A percentile compares a stretch with the other conserved stretches of the same genome.
Conservation (phyloP, 92 coral and sea anemone genomes). For the Nematostella vectensis region DNA sequence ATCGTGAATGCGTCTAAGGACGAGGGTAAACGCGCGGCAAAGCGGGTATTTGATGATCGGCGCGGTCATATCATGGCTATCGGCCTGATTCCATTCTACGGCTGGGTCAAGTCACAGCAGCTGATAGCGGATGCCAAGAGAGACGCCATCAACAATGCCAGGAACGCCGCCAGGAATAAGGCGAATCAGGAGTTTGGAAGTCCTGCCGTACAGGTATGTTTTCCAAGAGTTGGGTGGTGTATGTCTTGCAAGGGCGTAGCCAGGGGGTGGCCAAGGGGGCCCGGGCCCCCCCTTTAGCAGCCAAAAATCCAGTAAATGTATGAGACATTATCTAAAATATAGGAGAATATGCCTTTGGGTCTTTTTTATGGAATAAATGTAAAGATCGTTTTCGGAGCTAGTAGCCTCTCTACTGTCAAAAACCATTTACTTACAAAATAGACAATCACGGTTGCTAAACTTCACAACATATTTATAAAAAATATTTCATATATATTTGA, state of each 20-base stretch:
- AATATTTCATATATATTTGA: too few relatives aligned
- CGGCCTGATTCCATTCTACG: slow-evolving; percentile 25
- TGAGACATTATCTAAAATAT: too few relatives aligned
- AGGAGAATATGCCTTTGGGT: too few relatives aligned
- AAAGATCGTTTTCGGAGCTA: too few relatives aligned
- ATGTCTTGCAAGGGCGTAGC: too few relatives aligned
- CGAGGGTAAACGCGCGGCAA: slow-evolving; percentile 23
- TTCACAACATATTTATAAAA: too few relatives aligned
- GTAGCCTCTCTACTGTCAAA: too few relatives aligned
- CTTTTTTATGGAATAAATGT: not conserved
- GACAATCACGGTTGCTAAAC: too few relatives aligned
- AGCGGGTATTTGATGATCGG: slow-evolving; percentile 24
- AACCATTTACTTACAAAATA: too few relatives aligned
- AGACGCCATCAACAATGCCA: slow-evolving; percentile 26
- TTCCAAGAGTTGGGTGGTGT: too few relatives aligned
- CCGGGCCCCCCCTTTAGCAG: too few relatives aligned
- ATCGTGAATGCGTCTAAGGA: slow-evolving; percentile 18
- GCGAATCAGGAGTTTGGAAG: slow-evolving; percentile 10
- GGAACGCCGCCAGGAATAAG: slow-evolving; percentile 15
- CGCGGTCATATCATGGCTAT: slow-evolving; percentile 25
- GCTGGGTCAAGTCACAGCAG: slow-evolving; percentile 17
- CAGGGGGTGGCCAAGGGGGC: not conserved
- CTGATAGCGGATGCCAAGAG: slow-evolving; percentile 17
- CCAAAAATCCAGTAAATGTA: too few relatives aligned
- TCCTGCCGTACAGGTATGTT: slow-evolving; percentile 8